These are phyloP conservation scores for Microtus ochrogaster DNA, from an alignment of 2,113 vertebrate species.

Conservation along the genomic window DNA sequence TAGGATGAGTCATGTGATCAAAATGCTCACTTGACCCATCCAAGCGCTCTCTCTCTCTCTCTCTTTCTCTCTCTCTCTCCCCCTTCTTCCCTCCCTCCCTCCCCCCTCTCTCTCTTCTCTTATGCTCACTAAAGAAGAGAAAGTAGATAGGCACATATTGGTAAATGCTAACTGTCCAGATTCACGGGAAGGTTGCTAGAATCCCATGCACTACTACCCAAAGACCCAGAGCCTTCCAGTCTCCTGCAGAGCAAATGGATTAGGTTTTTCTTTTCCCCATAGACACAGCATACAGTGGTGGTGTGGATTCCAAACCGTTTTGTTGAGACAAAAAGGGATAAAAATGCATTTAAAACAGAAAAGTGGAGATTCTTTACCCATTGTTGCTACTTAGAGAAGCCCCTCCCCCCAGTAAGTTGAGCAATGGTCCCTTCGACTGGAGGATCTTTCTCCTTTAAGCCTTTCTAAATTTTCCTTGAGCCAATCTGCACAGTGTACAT, in stretches of 20 bases:
- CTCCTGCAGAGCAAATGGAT: background rate
- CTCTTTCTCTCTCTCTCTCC: background rate
- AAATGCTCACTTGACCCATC: background rate
- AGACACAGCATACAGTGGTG: background rate
- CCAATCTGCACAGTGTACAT: background rate
- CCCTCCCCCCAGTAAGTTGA: background rate
- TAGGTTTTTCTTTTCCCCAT: background rate
- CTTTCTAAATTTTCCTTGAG: conserved; percentile 37
- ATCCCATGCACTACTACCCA: too few relatives aligned
- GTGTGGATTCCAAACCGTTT: background rate
- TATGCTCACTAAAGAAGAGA: background rate
- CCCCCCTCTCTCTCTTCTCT: background rate
- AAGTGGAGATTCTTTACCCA: background rate
- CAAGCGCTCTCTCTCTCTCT: background rate
- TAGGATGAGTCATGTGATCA: background rate
- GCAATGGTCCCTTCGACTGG: background rate
- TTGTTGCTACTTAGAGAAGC: background rate
- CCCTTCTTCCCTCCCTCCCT: background rate
- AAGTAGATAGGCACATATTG: background rate
- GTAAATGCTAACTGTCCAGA: background rate
- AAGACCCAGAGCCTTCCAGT: background rate
- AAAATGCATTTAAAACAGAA: background rate
- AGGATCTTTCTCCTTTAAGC: background rate
- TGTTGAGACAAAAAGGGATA: background rate
- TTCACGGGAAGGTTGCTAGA: background rate